Conservation (phyloP, 2,888 invertebrate genomes). For the Ephialtes manifestator region DNA sequence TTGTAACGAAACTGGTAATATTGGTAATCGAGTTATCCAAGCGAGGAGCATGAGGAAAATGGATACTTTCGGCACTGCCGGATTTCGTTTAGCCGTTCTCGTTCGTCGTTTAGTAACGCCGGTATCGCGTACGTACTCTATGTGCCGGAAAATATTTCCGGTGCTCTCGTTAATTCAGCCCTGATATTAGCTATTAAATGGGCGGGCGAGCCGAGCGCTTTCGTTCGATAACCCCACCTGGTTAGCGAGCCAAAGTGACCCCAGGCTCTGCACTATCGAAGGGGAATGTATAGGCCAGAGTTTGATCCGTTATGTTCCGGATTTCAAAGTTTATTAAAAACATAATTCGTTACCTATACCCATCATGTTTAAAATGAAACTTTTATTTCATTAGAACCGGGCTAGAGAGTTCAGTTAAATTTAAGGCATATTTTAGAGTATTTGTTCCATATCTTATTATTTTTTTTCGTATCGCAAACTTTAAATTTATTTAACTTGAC, state of each 20-base stretch:
- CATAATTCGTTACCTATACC: conserved; percentile 9
- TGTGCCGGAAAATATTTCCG: conserved; percentile 47
- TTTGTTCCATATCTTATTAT: too few relatives aligned
- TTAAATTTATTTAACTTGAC: neutral
- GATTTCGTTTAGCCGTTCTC: conserved; percentile 36
- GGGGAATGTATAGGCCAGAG: neutral
- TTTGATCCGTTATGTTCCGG: neutral
- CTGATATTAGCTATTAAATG: conserved; percentile 59
- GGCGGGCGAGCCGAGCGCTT: conserved; percentile 5
- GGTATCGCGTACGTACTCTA: conserved; percentile 39
- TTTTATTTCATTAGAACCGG: too few relatives aligned
- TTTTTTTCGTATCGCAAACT: neutral
- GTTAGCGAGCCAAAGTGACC: conserved; percentile 5
- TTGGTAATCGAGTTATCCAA: conserved; percentile 55
- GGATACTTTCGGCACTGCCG: conserved; percentile 35
- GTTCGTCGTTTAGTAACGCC: conserved; percentile 41
- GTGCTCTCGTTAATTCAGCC: conserved; percentile 49
- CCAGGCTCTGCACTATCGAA: neutral
- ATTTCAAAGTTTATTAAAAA: conserved; percentile 7
- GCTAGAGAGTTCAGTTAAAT: too few relatives aligned
- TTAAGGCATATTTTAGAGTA: neutral
- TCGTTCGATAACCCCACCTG: conserved; percentile 45
- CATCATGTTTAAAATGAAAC: neutral
- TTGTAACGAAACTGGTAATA: conserved; percentile 38
- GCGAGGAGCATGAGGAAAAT: conserved; percentile 40